Evolutionary conservation across 2,888 invertebrate species (phyloP).

Genomic region (Protodeltote pygarga): DNA sequence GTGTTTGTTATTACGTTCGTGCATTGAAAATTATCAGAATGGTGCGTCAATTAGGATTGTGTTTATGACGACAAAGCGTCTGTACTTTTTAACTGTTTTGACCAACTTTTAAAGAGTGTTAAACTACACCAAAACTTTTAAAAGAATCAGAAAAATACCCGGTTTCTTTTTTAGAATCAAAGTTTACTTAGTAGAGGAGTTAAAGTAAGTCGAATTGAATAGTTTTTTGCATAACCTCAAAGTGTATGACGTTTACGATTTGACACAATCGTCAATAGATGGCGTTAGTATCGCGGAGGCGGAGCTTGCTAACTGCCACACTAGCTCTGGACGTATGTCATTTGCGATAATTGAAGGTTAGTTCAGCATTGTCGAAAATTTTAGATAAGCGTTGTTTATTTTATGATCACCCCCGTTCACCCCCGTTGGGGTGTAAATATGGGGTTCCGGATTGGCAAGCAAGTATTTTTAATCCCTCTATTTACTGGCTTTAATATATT

Average conservation of each 20-base stretch:
- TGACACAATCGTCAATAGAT: slow-evolving; percentile 55
- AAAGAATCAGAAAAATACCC: slow-evolving; percentile 16
- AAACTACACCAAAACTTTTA: background rate
- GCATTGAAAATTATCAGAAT: slow-evolving; percentile 7
- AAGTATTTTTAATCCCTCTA: slow-evolving; percentile 53
- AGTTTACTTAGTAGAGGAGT: background rate
- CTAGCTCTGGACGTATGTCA: slow-evolving; percentile 60
- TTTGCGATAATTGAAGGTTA: slow-evolving; percentile 63
- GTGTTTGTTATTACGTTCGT: background rate
- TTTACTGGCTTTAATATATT: slow-evolving; percentile 46
- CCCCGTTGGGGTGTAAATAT: slow-evolving; percentile 50
- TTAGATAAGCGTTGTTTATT: slow-evolving; percentile 66
- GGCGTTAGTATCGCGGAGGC: slow-evolving; percentile 61
- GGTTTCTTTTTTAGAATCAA: slow-evolving; percentile 1
- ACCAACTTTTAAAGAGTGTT: slow-evolving; percentile 17
- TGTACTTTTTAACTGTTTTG: slow-evolving; percentile 50
- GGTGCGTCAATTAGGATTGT: slow-evolving; percentile 23
- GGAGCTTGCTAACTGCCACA: slow-evolving; percentile 61
- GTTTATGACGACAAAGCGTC: slow-evolving; percentile 52
- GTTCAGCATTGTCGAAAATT: slow-evolving; percentile 64
- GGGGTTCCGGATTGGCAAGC: slow-evolving; percentile 51
- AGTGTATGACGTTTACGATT: slow-evolving; percentile 45
- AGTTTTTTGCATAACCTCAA: slow-evolving; percentile 66
- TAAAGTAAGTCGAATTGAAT: slow-evolving; percentile 13
- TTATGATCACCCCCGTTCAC: slow-evolving; percentile 54